Evolutionary conservation across 2,888 invertebrate species (phyloP).

Genomic region (Melitaea athalia): DNA sequence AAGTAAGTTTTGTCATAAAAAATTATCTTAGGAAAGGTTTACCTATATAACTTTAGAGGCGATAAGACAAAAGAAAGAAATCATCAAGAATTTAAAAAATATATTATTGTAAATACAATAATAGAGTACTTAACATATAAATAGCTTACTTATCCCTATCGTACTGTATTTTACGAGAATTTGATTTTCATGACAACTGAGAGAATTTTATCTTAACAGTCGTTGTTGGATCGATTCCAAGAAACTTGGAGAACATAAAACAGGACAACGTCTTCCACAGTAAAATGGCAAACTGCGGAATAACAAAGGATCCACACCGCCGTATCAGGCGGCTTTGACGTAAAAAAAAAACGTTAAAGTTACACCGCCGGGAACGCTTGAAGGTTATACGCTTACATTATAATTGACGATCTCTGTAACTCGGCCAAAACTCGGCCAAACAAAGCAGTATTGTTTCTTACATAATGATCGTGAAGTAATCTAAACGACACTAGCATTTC

Average conservation of each 20-base stretch:
- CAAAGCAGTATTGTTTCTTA: constrained; percentile 8
- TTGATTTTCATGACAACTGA: constrained; percentile 57
- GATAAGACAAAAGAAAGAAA: background rate
- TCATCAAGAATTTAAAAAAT: background rate
- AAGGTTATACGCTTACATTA: constrained; percentile 32
- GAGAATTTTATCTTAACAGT: constrained; percentile 54
- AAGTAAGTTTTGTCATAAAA: background rate
- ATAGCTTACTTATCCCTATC: background rate
- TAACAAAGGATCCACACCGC: constrained; percentile 44
- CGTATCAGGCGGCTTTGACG: constrained; percentile 47
- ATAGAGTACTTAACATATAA: background rate
- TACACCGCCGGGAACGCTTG: constrained; percentile 41
- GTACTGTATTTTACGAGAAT: constrained; percentile 28
- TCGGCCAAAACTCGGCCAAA: constrained; percentile 22
- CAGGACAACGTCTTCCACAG: constrained; percentile 61
- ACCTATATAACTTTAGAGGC: too few relatives aligned
- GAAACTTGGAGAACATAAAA: constrained; percentile 61
- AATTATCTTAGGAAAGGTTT: background rate
- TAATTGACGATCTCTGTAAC: constrained; percentile 15
- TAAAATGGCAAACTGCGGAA: constrained; percentile 51
- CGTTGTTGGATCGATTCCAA: constrained; percentile 68
- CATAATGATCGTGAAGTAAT: background rate
- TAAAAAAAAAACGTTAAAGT: constrained; percentile 49
- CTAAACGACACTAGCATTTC: background rate
- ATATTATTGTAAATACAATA: background rate